Base-by-base conservation (phyloP, 2,888 invertebrate species). In the Vandiemenella viatica region DNA sequence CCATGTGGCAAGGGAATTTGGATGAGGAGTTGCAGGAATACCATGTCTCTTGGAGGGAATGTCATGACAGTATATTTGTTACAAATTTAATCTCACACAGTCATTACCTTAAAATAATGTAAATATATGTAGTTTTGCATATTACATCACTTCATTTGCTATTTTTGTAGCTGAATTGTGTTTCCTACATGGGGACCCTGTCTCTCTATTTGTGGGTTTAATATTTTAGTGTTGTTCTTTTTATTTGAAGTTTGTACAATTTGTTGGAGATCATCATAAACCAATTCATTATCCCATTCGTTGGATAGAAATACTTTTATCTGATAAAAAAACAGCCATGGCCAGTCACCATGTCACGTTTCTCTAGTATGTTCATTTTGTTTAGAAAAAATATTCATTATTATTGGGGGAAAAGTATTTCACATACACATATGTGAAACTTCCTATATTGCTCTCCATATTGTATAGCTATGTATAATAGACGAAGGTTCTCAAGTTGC, bases 401-500 rank as follows among this genome's bases (percentile, higher is more conserved):
- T n/a, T n/a, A n/a, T n/a, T n/a, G n/a, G n/a, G n/a, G n/a, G n/a
- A n/a, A n/a, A n/a, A n/a, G n/a, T n/a, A n/a, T n/a, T n/a, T n/a
- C n/a, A n/a, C n/a, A n/a, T n/a, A n/a, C n/a, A n/a, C n/a, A 8
- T n/a, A 38, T n/a, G n/a, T n/a, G 16, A 42, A 37, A 37, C 16
- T 43, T 37, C 16, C 21, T 37, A 43, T 43, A 43, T 32, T 37
- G 37, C 37, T 47, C 22, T 48, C 37, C 38, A 40, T 48, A 13
- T 48, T n/a, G 21, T 48, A 37, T 48, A 20, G 22, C 22, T 42
- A 8, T 48, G 19, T 42, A 20, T 15, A 48, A 37, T 42, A 37
- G 37, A 43, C 43, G 37, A 42, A 42, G 48, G 38, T 44, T 41
- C 49, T 38, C 40, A 41, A 49, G 43, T 41, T 49, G 49, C 49